Evolutionary conservation across 2,888 invertebrate species (phyloP).

Genomic region (Colletes collaris): DNA sequence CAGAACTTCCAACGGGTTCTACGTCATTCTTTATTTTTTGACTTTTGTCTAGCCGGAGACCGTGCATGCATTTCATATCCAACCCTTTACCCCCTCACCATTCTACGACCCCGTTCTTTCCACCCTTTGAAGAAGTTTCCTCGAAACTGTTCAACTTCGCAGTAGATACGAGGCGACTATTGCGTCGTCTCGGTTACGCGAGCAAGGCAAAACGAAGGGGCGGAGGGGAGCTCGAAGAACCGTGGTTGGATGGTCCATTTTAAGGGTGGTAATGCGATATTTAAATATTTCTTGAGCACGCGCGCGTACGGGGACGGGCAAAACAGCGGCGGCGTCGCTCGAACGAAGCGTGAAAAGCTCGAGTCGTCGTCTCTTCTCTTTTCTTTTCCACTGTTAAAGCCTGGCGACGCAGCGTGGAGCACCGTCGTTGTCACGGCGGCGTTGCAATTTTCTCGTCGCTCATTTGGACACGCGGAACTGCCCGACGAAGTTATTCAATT

Average conservation of each 20-base stretch:
- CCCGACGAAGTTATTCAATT: slow-evolving; percentile 43
- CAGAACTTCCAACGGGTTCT: slow-evolving; percentile 19
- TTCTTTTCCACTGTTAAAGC: slow-evolving; percentile 18
- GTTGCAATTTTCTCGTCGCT: slow-evolving; percentile 53
- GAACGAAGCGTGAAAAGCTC: slow-evolving; percentile 42
- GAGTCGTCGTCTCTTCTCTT: slow-evolving; percentile 12
- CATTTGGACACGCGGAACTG: slow-evolving; percentile 33
- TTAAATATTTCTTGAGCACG: slow-evolving; percentile 67
- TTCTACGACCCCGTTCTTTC: slow-evolving; percentile 10
- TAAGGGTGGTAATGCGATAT: slow-evolving; percentile 69
- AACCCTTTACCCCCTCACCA: neutral
- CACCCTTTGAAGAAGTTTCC: slow-evolving; percentile 40
- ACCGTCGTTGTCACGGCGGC: slow-evolving; percentile 11
- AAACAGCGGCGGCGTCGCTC: slow-evolving; percentile 9
- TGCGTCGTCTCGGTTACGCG: slow-evolving; percentile 24
- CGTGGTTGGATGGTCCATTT: slow-evolving; percentile 47
- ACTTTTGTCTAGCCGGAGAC: slow-evolving; percentile 46
- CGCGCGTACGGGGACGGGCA: slow-evolving; percentile 38
- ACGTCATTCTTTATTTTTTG: slow-evolving; percentile 40
- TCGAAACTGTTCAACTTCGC: slow-evolving; percentile 51
- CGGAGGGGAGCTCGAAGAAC: slow-evolving; percentile 9
- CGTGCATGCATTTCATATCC: slow-evolving; percentile 27
- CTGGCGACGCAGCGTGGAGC: neutral
- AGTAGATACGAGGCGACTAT: slow-evolving; percentile 49
- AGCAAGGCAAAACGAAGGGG: neutral